A percentile compares a stretch with the other conserved stretches of the same genome.
Evolutionary conservation across 92 coral and sea anemone species (phyloP).

Genomic region (Anthopleura xanthogrammica): DNA sequence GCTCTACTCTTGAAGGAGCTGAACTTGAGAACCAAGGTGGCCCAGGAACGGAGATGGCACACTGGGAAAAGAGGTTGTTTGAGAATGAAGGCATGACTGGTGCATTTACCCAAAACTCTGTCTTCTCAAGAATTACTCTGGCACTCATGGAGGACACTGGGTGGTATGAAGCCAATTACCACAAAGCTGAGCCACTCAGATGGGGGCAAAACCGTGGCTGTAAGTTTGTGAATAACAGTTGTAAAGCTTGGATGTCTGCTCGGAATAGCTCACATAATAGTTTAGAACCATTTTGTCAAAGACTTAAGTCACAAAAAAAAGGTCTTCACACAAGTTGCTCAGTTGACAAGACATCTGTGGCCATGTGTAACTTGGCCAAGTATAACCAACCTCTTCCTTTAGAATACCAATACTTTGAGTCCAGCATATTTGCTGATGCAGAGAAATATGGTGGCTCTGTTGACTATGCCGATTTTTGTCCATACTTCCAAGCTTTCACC

Average conservation of each 20-base stretch:
- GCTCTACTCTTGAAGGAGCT: conserved; percentile 90
- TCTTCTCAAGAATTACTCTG: conserved; percentile 80
- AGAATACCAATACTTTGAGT: conserved; percentile 83
- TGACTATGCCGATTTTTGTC: conserved; percentile 86
- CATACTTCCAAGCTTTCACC: conserved; percentile 75
- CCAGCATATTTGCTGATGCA: conserved; percentile 37
- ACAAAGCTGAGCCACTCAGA: conserved; percentile 80
- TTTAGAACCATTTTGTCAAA: conserved; percentile 72
- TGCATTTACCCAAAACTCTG: conserved; percentile 85
- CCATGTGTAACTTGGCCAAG: conserved; percentile 72
- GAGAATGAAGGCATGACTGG: conserved; percentile 99
- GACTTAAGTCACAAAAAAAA: conserved; percentile 20
- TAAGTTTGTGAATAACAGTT: conserved; percentile 85
- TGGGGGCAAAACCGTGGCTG: conserved; percentile 96
- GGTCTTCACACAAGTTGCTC: conserved; percentile 68
- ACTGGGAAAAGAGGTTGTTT: conserved; percentile 96
- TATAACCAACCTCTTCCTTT: conserved; percentile 52
- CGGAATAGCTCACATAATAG: conserved; percentile 41
- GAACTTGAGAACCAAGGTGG: conserved; percentile 97
- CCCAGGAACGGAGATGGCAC: conserved; percentile 73
- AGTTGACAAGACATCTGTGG: conserved; percentile 67
- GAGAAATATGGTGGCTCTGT: conserved; percentile 78
- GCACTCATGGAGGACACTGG: conserved; percentile 99
- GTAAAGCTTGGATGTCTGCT: conserved; percentile 90
- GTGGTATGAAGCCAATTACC: conserved; percentile 82